Evolutionary conservation across 2,797 vertebrate genomes (phyloP).

Genomic region (Calcarius lapponicus): DNA sequence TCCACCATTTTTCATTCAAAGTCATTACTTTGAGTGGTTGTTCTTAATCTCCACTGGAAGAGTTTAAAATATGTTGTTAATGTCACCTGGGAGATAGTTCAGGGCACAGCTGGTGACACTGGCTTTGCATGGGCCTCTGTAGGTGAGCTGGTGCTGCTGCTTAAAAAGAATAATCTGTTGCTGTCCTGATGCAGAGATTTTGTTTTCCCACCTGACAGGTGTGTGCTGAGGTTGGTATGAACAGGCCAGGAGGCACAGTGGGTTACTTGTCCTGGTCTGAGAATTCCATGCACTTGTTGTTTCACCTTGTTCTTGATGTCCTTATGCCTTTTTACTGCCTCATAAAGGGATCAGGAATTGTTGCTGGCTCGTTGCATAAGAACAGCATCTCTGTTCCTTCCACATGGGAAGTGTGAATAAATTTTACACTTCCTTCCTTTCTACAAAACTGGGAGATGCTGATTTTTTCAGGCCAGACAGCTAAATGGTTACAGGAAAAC

Average conservation of each 20-base stretch:
- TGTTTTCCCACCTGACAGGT: neutral
- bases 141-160: neutral
- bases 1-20: neutral
- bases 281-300: neutral
- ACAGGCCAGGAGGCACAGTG: rapidly evolving
- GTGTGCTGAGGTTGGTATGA: neutral
- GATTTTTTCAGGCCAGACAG: neutral
- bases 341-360: neutral
- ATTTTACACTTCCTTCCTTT: neutral
- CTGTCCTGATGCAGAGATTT: neutral
- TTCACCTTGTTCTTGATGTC: neutral
- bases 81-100: neutral
- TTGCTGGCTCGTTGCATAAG: neutral
- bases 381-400: neutral
- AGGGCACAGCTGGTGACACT: neutral
- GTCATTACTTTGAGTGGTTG: neutral
- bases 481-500: neutral
- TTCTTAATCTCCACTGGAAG: neutral
- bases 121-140: neutral
- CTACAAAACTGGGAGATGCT: neutral
- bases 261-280: neutral
- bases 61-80: neutral
- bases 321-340: neutral
- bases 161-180: neutral
- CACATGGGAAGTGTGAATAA: neutral